These are phyloP conservation scores for Columba janthina DNA, from an alignment of 2,113 vertebrate genomes.

Conservation along the genomic window DNA sequence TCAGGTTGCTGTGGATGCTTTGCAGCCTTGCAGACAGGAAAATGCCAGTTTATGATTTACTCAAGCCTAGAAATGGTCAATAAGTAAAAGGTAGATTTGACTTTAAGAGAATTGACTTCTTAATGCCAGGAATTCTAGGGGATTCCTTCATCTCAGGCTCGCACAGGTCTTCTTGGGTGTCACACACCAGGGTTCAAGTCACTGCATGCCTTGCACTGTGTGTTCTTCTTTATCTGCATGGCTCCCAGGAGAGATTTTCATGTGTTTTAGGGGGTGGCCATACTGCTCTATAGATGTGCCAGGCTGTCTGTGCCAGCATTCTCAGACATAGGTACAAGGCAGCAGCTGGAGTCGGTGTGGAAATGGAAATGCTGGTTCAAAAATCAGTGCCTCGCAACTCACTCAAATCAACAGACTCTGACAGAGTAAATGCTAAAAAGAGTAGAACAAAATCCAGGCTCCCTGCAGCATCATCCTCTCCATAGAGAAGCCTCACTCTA, in stretches of 20 bases:
- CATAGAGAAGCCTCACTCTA: not conserved
- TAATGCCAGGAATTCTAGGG: not conserved
- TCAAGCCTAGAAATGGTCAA: not conserved
- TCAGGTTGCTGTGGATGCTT: not conserved
- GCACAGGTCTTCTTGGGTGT: not conserved
- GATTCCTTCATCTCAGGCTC: not conserved
- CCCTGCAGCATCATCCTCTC: not conserved
- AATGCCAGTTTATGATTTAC: not conserved
- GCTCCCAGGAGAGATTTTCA: not conserved
- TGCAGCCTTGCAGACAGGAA: not conserved
- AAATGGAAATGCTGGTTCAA: not conserved
- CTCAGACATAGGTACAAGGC: not conserved
- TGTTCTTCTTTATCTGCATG: not conserved
- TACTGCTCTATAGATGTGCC: not conserved
- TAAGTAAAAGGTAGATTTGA: not conserved
- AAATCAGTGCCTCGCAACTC: not conserved
- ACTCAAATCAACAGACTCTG: not conserved
- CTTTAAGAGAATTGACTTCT: not conserved
- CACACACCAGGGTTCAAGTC: not conserved
- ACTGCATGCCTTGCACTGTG: not conserved
- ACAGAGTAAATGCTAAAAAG: not conserved
- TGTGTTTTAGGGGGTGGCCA: accelerated
- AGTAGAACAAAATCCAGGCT: not conserved
- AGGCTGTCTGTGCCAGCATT: not conserved
- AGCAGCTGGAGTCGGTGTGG: not conserved